Evolutionary conservation across 2,113 vertebrate genomes (phyloP).

Genomic region (Rana temporaria): DNA sequence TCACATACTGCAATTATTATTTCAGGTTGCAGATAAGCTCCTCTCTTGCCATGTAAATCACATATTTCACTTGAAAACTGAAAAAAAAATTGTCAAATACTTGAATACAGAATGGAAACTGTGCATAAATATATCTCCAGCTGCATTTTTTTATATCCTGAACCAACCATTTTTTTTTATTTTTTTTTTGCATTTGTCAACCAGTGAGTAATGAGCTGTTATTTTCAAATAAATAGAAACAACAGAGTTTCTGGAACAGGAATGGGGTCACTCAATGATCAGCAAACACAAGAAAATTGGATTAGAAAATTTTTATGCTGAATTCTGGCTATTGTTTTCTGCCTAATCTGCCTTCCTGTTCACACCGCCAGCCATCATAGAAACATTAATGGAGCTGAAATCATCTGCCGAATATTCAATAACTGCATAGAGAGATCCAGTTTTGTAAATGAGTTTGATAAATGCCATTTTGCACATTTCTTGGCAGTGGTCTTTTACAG

Average conservation of each 20-base stretch:
- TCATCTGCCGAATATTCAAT: conserved; percentile 7
- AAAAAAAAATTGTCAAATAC: conserved; percentile 12
- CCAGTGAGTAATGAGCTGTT: conserved; percentile 39
- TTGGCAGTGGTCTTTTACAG: conserved; percentile 29
- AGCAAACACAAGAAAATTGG: conserved; percentile 24
- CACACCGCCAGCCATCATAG: conserved; percentile 15
- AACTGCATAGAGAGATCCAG: background rate
- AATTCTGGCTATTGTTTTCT: conserved; percentile 45
- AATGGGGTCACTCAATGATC: conserved; percentile 27
- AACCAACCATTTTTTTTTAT: conserved; percentile 15
- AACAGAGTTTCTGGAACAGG: conserved; percentile 15
- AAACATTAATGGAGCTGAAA: background rate
- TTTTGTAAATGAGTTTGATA: conserved; percentile 23
- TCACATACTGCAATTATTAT: too few species aligned
- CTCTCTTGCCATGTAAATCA: too few species aligned
- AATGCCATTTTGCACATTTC: conserved; percentile 10
- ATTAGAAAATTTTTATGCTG: conserved; percentile 25
- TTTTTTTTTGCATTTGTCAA: conserved; percentile 23
- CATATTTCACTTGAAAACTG: background rate
- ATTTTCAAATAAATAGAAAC: conserved; percentile 43
- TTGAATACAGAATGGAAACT: background rate
- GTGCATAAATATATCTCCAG: background rate
- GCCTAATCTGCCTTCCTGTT: conserved; percentile 39
- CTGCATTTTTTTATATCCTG: conserved; percentile 16
- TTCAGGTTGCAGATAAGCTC: too few species aligned